Conservation (phyloP, 2,797 vertebrate genomes). For the Allobates femoralis region DNA sequence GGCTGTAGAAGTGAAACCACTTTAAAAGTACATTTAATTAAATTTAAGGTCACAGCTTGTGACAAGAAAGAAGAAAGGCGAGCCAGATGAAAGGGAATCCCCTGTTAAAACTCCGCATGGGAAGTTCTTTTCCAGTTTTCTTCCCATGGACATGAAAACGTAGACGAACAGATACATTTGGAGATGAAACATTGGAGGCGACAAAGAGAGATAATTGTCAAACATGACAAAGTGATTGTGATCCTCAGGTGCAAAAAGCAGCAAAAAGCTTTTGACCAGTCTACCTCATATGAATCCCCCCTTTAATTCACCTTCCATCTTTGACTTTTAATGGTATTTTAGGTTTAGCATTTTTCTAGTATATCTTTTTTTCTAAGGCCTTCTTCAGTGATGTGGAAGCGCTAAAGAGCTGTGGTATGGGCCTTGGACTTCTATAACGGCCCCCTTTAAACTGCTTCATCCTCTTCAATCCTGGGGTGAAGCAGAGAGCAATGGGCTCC, state of each 20-base stretch:
- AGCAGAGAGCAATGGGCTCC: too few species aligned
- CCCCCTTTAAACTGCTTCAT: too few species aligned
- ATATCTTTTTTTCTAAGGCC: too few species aligned
- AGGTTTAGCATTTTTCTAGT: neutral
- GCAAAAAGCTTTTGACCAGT: neutral
- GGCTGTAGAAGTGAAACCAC: constrained; percentile 59
- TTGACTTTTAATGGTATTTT: neutral
- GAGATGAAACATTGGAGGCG: neutral
- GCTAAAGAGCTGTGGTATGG: too few species aligned
- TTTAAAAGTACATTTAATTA: constrained; percentile 55
- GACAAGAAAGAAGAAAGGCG: neutral
- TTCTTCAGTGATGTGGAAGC: too few species aligned
- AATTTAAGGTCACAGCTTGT: constrained; percentile 57
- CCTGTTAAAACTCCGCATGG: constrained; percentile 10
- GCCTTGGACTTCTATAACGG: too few species aligned
- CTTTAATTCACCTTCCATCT: neutral
- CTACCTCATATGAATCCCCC: neutral
- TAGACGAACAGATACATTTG: neutral
- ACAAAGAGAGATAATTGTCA: neutral
- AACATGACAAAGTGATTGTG: neutral
- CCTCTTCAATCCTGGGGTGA: too few species aligned
- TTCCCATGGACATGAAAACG: neutral
- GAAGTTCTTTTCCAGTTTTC: neutral
- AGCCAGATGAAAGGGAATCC: constrained; percentile 55
- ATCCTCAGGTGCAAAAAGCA: neutral